Percentiles rank a stretch among this genome's conserved stretches.
Conservation (phyloP, 1,140 invertebrate species). For the Drosophila sp. region DNA sequence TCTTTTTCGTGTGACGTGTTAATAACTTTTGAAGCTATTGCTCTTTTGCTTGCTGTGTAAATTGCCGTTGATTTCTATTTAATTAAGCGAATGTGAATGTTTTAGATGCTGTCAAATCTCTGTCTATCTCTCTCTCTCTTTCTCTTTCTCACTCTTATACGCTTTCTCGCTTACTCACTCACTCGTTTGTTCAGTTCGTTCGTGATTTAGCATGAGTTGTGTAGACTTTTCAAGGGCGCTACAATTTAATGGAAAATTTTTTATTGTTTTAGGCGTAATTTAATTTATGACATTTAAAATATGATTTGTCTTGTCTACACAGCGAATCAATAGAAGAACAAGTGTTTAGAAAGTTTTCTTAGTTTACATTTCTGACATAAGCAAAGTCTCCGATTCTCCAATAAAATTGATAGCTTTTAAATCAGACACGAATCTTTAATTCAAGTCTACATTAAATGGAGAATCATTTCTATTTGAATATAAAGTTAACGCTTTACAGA, state of each 20-base stretch:
- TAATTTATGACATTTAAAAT: constrained; percentile 13
- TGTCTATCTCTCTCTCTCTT: neutral
- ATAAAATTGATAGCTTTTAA: too few species aligned
- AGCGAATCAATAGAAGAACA: too few species aligned
- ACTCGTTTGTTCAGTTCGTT: neutral
- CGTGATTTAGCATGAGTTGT: constrained; percentile 16
- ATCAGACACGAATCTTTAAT: too few species aligned
- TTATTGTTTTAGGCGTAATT: neutral
- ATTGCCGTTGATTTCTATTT: constrained; percentile 81
- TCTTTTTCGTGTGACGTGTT: constrained; percentile 61
- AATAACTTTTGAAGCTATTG: constrained; percentile 69
- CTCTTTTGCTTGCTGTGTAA: constrained; percentile 55
- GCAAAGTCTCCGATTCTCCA: too few species aligned
- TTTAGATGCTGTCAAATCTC: neutral
- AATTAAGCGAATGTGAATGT: constrained; percentile 60
- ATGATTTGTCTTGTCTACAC: constrained; percentile 7
- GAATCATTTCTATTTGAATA: too few species aligned
- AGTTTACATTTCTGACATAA: too few species aligned
- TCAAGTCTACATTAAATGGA: too few species aligned
- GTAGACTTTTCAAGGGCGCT: constrained; percentile 30
- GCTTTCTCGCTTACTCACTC: neutral
- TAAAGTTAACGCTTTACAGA: too few species aligned
- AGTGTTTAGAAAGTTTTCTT: too few species aligned
- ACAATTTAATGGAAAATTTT: constrained; percentile 14
- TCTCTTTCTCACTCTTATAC: too few species aligned